A percentile compares a stretch with the other conserved stretches of the same genome.
Evolutionary conservation across 1,140 invertebrate species (phyloP).

Genomic region (Danaus melanippus): DNA sequence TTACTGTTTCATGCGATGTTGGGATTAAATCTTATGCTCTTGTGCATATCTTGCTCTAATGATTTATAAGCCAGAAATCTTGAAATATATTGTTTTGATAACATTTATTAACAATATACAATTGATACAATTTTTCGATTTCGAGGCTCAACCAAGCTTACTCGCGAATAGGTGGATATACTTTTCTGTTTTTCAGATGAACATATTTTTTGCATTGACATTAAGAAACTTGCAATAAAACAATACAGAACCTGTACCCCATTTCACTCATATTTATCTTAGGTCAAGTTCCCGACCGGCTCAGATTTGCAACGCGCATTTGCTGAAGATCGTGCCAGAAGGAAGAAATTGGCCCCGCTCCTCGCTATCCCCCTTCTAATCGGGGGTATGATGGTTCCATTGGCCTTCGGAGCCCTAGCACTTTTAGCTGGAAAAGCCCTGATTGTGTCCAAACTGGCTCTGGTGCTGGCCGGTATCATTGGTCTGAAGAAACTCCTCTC

Average conservation of each 20-base stretch:
- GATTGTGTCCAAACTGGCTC: slow-evolving; percentile 85
- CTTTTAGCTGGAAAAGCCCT: slow-evolving; percentile 87
- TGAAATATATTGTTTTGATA: too few relatives aligned
- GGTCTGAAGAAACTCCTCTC: slow-evolving; percentile 86
- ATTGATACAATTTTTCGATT: too few relatives aligned
- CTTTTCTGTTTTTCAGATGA: too few relatives aligned
- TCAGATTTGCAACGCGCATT: slow-evolving; percentile 76
- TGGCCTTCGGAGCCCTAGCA: slow-evolving; percentile 84
- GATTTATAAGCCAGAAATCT: too few relatives aligned
- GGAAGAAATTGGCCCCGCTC: slow-evolving; percentile 80
- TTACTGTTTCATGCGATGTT: slow-evolving; percentile 29
- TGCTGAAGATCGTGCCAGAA: slow-evolving; percentile 77
- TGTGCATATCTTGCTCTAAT: too few relatives aligned
- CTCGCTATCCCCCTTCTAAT: slow-evolving; percentile 83
- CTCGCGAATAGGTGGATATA: too few relatives aligned
- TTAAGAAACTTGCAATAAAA: too few relatives aligned
- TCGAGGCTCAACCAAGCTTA: too few relatives aligned
- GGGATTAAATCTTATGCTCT: too few relatives aligned
- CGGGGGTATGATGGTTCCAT: slow-evolving; percentile 83
- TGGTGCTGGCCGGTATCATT: slow-evolving; percentile 86
- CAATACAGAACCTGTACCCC: too few relatives aligned
- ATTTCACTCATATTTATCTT: slow-evolving; percentile 3
- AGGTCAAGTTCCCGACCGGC: slow-evolving; percentile 77
- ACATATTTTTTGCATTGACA: too few relatives aligned
- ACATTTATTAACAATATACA: too few relatives aligned